Percentiles rank a stretch among this genome's conserved stretches.
phyloP scores from a whole-genome alignment of 92 coral and sea anemone genomes.

The Parazoanthus darwini region DNA sequence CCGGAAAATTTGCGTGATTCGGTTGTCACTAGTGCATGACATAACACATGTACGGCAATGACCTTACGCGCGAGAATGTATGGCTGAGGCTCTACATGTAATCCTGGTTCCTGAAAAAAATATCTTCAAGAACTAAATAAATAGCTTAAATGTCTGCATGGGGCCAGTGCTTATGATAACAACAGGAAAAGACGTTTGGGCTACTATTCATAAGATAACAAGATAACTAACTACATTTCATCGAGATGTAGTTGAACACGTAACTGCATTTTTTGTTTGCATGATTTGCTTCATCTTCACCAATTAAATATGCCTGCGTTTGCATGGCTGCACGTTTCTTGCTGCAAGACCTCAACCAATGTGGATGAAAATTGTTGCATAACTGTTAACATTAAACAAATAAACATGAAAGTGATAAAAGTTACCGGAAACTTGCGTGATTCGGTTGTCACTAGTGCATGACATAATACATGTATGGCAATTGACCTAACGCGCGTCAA shows the following conservation, averaged over 20 bases:
- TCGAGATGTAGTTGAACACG: neutral
- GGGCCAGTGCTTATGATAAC: no score
- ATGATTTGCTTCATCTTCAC: neutral
- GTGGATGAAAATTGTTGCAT: neutral
- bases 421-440: no score
- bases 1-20: neutral
- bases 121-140: no score
- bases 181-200: no score
- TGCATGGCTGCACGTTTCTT: neutral
- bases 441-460: no score
- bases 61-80: neutral
- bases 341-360: neutral
- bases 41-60: neutral
- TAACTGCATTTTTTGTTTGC: neutral
- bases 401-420: no score
- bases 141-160: no score
- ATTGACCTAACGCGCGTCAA: no score
- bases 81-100: neutral
- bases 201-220: no score
- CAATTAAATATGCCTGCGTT: neutral
- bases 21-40: neutral
- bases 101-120: neutral
- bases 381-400: neutral
- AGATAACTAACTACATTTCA: neutral
- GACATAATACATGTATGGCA: no score